phyloP scores from a whole-genome alignment of 2,888 invertebrate genomes.

The Eilema caniola region DNA sequence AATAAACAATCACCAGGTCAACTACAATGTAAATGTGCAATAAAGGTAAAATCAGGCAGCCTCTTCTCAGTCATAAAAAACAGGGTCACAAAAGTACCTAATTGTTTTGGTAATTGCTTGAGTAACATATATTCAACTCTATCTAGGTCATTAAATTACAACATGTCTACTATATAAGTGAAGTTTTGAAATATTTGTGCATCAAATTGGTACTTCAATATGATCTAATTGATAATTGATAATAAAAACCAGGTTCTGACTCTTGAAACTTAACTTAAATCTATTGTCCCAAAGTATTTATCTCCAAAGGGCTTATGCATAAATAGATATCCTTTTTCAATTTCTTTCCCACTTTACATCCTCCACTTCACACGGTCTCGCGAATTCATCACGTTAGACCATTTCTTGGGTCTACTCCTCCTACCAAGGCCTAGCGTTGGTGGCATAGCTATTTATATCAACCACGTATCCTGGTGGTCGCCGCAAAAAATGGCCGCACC shows the following conservation, averaged over 20 bases:
- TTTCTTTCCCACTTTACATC: too few species aligned
- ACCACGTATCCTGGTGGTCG: too few species aligned
- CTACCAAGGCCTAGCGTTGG: too few species aligned
- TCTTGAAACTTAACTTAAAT: too few species aligned
- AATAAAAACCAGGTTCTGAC: constrained; percentile 9
- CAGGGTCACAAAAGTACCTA: constrained; percentile 1
- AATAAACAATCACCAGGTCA: too few species aligned
- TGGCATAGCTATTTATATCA: too few species aligned
- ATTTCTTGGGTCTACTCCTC: too few species aligned
- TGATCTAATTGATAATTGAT: constrained; percentile 16
- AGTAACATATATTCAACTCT: constrained; percentile 13
- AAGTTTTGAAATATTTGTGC: constrained; percentile 17
- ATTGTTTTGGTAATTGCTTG: constrained; percentile 12
- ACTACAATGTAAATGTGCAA: background rate
- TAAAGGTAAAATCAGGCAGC: background rate
- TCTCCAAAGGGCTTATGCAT: background rate
- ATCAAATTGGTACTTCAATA: constrained; percentile 12
- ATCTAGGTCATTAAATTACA: constrained; percentile 44
- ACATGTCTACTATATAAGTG: constrained; percentile 32
- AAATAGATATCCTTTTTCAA: too few species aligned
- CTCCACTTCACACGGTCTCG: too few species aligned
- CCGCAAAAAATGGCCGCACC: too few species aligned
- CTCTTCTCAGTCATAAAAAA: constrained; percentile 3
- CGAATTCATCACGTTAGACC: too few species aligned
- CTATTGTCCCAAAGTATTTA: background rate